These are phyloP conservation scores for Hippocampus mohnikei DNA, from an alignment of 2,113 vertebrate species.

Conservation along the genomic window DNA sequence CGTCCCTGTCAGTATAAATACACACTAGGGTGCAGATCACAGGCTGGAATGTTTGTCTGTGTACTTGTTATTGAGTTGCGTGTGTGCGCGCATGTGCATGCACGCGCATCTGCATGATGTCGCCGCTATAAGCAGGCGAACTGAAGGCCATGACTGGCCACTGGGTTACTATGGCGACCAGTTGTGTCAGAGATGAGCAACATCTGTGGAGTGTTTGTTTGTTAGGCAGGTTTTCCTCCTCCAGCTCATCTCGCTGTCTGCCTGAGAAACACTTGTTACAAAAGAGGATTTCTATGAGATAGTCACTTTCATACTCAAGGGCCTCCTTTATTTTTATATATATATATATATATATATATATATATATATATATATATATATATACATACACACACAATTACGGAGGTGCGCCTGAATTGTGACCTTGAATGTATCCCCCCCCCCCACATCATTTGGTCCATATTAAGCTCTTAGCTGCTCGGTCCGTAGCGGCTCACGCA, in stretches of 20 bases:
- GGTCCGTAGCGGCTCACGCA: background rate
- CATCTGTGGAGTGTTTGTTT: conserved; percentile 64
- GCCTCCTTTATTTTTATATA: background rate
- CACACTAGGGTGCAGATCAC: conserved; percentile 56
- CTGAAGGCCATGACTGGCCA: conserved; percentile 61
- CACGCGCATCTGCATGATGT: conserved; percentile 28
- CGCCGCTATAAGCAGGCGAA: conserved; percentile 42
- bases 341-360: too few species aligned
- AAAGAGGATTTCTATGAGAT: background rate
- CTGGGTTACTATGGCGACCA: conserved; percentile 64
- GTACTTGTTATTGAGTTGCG: conserved; percentile 7
- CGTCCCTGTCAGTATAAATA: conserved; percentile 56
- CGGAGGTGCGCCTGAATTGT: too few species aligned
- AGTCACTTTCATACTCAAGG: background rate
- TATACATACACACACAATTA: too few species aligned
- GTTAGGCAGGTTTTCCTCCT: conserved; percentile 50
- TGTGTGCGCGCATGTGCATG: conserved; percentile 17
- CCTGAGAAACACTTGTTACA: background rate
- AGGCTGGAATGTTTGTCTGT: conserved; percentile 32
- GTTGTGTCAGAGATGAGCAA: conserved; percentile 57
- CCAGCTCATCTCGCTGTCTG: conserved; percentile 1
- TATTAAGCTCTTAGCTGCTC: background rate
- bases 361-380: too few species aligned
- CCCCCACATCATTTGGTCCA: background rate
- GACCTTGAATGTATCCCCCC: background rate